A percentile compares a stretch with the other conserved stretches of the same genome.
Conservation (phyloP, 2,113 vertebrate species). For the mouse (Mus musculus) region GRCm39 chr11:110551001-110551500, state of each 20-base stretch:
- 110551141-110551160: too few relatives aligned
- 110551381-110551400: neutral
- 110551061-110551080: too few relatives aligned
- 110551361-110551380: neutral
- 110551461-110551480: neutral
- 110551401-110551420: neutral
- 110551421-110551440: too few relatives aligned
- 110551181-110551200: neutral
- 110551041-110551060: too few relatives aligned
- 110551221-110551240: fast-evolving
- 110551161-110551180: neutral
- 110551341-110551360: neutral
- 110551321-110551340: neutral
- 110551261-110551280: neutral
- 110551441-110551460: neutral
- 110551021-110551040: too few relatives aligned
- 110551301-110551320: too few relatives aligned
- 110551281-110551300: neutral
- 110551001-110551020: neutral
- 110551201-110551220: neutral
- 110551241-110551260: neutral
- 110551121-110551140: too few relatives aligned
- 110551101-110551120: too few relatives aligned
- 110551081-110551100: too few relatives aligned
- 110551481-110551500: neutral